These are phyloP conservation scores for Syngnathoides biaculeatus DNA, from an alignment of 2,113 vertebrate genomes.

Conservation along the genomic window DNA sequence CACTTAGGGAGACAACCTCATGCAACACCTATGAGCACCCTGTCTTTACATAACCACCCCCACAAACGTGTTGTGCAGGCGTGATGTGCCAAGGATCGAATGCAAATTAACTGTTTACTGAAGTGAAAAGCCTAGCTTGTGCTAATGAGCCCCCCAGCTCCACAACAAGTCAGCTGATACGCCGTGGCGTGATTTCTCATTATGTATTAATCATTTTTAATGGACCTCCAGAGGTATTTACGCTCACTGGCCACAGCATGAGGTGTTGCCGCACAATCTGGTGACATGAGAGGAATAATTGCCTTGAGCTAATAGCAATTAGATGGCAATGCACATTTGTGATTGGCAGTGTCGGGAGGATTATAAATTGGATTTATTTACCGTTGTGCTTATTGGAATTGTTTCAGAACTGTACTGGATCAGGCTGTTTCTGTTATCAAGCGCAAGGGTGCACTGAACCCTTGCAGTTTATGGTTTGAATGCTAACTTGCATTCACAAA, in stretches of 20 bases:
- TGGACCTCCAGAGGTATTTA: neutral
- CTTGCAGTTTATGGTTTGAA: too few relatives aligned
- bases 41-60: slow-evolving; percentile 63
- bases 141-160: slow-evolving; percentile 32
- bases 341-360: neutral
- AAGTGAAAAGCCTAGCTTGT: slow-evolving; percentile 38
- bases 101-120: slow-evolving; percentile 54
- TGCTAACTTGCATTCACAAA: too few relatives aligned
- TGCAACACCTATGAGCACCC: slow-evolving; percentile 52
- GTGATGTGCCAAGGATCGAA: slow-evolving; percentile 48
- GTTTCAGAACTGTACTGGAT: too few relatives aligned
- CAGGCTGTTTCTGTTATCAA: too few relatives aligned
- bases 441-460: too few relatives aligned
- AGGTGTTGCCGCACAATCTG: too few relatives aligned
- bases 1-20: slow-evolving; percentile 55
- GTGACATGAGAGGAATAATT: neutral
- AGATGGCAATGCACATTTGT: neutral
- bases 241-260: neutral
- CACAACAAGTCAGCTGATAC: slow-evolving; percentile 27
- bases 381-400: neutral
- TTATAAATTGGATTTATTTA: neutral
- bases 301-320: too few relatives aligned
- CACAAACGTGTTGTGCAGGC: slow-evolving; percentile 60
- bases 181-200: slow-evolving; percentile 8
- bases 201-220: neutral